Conservation (phyloP, 1,140 invertebrate species). For the Cyclargus thomasi region DNA sequence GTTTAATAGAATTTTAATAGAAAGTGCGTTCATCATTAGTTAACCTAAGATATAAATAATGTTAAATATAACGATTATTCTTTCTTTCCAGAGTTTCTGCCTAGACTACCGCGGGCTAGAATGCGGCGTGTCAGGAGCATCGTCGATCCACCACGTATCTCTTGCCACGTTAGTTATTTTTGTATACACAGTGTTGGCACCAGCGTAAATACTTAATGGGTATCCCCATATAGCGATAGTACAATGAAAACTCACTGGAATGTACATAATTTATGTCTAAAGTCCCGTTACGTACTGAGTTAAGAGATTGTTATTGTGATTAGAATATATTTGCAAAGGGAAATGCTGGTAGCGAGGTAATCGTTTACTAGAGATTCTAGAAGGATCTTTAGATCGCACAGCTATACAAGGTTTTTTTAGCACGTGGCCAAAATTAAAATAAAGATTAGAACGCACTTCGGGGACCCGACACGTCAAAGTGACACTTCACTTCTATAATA, state of each 20-base stretch:
- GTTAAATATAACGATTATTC: slow-evolving; percentile 14
- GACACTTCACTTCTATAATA: too few species aligned
- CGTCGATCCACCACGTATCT: slow-evolving; percentile 31
- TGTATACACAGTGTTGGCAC: slow-evolving; percentile 38
- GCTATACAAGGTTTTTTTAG: not conserved
- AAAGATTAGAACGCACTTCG: too few species aligned
- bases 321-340: not conserved
- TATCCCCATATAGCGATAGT: slow-evolving; percentile 26
- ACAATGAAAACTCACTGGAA: slow-evolving; percentile 44
- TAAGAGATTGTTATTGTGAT: slow-evolving; percentile 29
- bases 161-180: slow-evolving; percentile 30
- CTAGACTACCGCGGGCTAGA: slow-evolving; percentile 56
- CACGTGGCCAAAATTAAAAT: not conserved
- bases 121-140: slow-evolving; percentile 41
- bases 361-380: not conserved
- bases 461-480: too few species aligned
- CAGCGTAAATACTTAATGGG: slow-evolving; percentile 38
- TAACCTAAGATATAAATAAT: not conserved
- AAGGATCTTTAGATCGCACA: not conserved
- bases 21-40: too few species aligned
- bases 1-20: too few species aligned
- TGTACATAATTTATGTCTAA: slow-evolving; percentile 44
- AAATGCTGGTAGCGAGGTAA: not conserved
- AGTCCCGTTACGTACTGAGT: slow-evolving; percentile 30
- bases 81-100: slow-evolving; percentile 61